These are phyloP conservation scores for Phymanthus crucifer DNA, from an alignment of 92 coral and sea anemone genomes.

Conservation along the genomic window DNA sequence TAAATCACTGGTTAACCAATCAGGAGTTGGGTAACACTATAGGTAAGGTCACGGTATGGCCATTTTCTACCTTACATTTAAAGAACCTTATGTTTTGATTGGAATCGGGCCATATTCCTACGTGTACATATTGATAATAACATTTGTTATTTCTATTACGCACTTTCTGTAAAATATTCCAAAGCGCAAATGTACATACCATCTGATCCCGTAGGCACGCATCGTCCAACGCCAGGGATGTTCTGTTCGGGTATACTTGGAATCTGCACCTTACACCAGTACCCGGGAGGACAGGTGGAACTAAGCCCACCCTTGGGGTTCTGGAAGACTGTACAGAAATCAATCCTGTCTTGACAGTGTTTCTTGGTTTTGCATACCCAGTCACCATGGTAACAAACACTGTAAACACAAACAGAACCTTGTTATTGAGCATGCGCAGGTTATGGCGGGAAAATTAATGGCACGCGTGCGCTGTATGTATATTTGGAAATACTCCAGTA, in stretches of 20 bases:
- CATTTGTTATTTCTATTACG: too few species aligned
- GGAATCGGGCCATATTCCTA: too few species aligned
- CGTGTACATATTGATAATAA: too few species aligned
- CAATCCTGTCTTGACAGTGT: constrained; percentile 50
- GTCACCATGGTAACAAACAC: constrained; percentile 79
- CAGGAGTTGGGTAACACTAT: too few species aligned
- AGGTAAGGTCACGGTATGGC: too few species aligned
- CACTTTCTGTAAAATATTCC: not conserved
- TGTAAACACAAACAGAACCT: constrained; percentile 13
- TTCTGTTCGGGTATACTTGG: constrained; percentile 80
- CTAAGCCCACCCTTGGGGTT: constrained; percentile 29
- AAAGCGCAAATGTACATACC: constrained; percentile 29
- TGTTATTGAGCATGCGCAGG: too few species aligned
- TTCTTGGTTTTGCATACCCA: constrained; percentile 71
- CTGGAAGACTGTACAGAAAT: constrained; percentile 47
- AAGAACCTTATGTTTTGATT: too few species aligned
- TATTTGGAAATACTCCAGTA: too few species aligned
- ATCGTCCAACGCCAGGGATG: constrained; percentile 76
- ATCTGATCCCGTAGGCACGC: constrained; percentile 44
- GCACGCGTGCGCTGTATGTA: too few species aligned
- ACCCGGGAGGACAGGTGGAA: constrained; percentile 75
- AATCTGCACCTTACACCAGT: constrained; percentile 75
- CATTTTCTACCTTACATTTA: too few species aligned
- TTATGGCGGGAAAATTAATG: too few species aligned
- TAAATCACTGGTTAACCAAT: too few species aligned